These are phyloP conservation scores for Melieria omissa DNA, from an alignment of 2,888 invertebrate species.

Conservation along the genomic window DNA sequence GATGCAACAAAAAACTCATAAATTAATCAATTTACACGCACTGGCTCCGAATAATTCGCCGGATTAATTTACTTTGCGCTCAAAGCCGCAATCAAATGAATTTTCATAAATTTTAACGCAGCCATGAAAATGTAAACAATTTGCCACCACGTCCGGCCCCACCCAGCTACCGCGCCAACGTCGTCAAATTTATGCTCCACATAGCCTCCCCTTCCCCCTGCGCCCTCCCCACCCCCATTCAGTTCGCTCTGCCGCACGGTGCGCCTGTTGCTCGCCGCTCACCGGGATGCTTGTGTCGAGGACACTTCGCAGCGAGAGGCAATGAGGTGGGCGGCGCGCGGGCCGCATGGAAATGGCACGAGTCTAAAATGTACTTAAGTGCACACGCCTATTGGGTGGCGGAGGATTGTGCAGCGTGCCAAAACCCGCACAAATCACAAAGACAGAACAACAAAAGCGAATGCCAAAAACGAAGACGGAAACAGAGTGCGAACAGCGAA, in stretches of 20 bases:
- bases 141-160: not conserved
- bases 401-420: not conserved
- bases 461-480: not conserved
- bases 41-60: slow-evolving; percentile 10
- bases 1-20: not conserved
- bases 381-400: not conserved
- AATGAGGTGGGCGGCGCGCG: no score
- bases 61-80: slow-evolving; percentile 29
- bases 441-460: not conserved
- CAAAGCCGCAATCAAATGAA: slow-evolving; percentile 37
- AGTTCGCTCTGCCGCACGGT: no score
- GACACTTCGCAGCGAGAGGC: no score
- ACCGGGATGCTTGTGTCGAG: not conserved
- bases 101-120: slow-evolving; percentile 35
- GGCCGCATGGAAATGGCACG: not conserved
- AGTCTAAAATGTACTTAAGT: not conserved
- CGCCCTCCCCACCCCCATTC: no score
- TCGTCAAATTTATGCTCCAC: not conserved
- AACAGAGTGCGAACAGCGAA: not conserved
- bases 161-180: not conserved
- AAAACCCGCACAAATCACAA: not conserved
- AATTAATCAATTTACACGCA: slow-evolving; percentile 5
- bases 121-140: slow-evolving; percentile 32
- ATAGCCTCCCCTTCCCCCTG: not conserved
- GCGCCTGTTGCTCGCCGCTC: not conserved